Evolutionary conservation across 2,888 invertebrate species (phyloP), one percentile per base, ranked within the genome.

Genomic region (Pyrrhosoma nymphula): DNA sequence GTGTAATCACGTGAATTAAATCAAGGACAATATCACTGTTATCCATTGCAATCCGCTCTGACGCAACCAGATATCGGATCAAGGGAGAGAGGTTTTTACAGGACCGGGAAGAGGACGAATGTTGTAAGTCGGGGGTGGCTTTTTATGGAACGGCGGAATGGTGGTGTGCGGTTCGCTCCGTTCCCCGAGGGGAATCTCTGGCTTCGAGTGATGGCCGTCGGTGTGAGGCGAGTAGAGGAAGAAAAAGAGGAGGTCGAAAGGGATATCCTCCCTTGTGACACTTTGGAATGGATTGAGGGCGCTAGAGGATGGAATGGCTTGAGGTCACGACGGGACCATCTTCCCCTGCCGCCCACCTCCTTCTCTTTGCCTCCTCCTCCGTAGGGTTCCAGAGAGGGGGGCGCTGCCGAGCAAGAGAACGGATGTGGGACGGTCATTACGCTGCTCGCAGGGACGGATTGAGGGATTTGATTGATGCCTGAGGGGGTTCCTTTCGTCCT

Each of bases 221-320:
- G 93, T 23, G 60, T 35, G 10, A 63, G 30, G 63, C 23, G 69
- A 90, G 56, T 69, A 75, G 69, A 69, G 26, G 69, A 60, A 91
- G 39, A n/a, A 63, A n/a, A n/a, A 75, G 75, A 69, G 60, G 20
- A 60, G 60, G 60, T 20, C 60, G 60, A 14, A 60, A 60, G 26
- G 93, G 93, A 69, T 60, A 63, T 47, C 47, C 93, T 93, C 93
- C 93, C 93, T 63, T n/a, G 69, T 93, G 93, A 93, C 93, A 69
- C 93, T 93, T 93, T 75, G 93, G 93, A 93, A 93, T 93, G 93
- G 93, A 93, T 93, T 93, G 93, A 93, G 93, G 93, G 47, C 93
- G 69, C 26, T 60, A 93, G 69, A 69, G 93, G 93, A 69, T 93
- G 69, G 93, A 75, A 82, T 23, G 69, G 93, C 63, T 30, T 91